Evolutionary conservation across 2,113 vertebrate species (phyloP).

Genomic region (Piliocolobus tephrosceles): DNA sequence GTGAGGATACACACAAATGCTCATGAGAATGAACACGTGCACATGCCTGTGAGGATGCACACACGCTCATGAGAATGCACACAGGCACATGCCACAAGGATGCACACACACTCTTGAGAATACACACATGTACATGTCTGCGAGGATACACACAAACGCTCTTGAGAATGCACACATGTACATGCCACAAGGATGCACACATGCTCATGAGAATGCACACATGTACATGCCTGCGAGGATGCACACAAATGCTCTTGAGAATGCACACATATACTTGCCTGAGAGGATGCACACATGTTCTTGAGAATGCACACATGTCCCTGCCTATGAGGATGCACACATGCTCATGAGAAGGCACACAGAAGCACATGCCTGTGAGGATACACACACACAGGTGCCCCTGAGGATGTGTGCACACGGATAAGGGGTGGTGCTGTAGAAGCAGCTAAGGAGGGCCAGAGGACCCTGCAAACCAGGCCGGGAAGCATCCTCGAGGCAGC

Average conservation of each 20-base stretch:
- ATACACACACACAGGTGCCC: not conserved
- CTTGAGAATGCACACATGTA: fast-evolving
- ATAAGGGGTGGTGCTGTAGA: not conserved
- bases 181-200: not conserved
- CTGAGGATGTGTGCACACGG: too few relatives aligned
- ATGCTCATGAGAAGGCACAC: not conserved
- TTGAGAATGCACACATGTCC: not conserved
- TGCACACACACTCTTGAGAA: too few relatives aligned
- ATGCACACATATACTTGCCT: fast-evolving
- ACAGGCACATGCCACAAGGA: fast-evolving
- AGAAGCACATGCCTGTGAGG: not conserved
- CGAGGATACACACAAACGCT: not conserved
- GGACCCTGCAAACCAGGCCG: not conserved
- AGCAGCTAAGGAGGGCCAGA: not conserved
- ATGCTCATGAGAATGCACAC: not conserved
- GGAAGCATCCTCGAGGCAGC: fast-evolving
- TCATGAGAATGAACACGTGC: not conserved
- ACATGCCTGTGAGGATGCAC: not conserved
- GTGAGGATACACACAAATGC: not conserved
- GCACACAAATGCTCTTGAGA: too few relatives aligned
- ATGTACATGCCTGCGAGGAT: fast-evolving
- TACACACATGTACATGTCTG: fast-evolving
- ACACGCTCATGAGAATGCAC: not conserved
- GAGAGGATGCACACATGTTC: not conserved
- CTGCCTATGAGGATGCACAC: too few relatives aligned